These are phyloP conservation scores for Netelia fuscicornis DNA, from an alignment of 2,888 invertebrate genomes.

Conservation along the genomic window DNA sequence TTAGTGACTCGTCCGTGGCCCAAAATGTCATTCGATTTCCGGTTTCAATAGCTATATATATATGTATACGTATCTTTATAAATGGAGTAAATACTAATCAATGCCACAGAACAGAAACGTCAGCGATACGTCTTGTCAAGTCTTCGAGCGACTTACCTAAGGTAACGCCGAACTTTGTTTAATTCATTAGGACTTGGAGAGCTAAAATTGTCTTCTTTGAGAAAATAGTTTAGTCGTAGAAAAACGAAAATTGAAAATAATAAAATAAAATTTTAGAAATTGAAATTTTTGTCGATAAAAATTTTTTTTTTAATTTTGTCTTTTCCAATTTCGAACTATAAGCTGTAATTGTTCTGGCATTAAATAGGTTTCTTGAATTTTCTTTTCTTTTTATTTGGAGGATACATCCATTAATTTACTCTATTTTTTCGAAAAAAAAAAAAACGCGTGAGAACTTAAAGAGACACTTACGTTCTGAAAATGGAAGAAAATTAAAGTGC, in stretches of 20 bases:
- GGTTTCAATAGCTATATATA: slow-evolving; percentile 8
- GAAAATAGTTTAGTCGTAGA: not conserved
- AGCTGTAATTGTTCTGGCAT: no score
- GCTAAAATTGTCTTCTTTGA: not conserved
- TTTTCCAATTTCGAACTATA: no score
- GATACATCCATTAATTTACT: no score
- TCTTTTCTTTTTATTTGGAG: no score
- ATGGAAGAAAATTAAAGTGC: not conserved
- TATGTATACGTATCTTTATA: not conserved
- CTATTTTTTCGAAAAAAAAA: no score
- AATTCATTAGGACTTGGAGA: not conserved
- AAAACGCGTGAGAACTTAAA: not conserved
- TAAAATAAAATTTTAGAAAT: not conserved
- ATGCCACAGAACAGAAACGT: not conserved
- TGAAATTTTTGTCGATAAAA: not conserved
- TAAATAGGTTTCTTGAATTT: no score
- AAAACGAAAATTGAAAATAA: not conserved
- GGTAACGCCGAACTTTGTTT: not conserved
- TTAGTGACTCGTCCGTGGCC: slow-evolving; percentile 31
- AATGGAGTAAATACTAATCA: not conserved
- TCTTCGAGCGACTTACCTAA: not conserved
- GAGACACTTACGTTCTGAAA: slow-evolving; percentile 10
- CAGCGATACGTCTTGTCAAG: slow-evolving; percentile 17
- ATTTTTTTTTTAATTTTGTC: not conserved
- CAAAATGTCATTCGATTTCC: slow-evolving; percentile 54